A percentile compares a stretch with the other conserved stretches of the same genome.
These are phyloP conservation scores for Umimayanthus chanpuru DNA, from an alignment of 92 coral and sea anemone species.

Conservation along the genomic window DNA sequence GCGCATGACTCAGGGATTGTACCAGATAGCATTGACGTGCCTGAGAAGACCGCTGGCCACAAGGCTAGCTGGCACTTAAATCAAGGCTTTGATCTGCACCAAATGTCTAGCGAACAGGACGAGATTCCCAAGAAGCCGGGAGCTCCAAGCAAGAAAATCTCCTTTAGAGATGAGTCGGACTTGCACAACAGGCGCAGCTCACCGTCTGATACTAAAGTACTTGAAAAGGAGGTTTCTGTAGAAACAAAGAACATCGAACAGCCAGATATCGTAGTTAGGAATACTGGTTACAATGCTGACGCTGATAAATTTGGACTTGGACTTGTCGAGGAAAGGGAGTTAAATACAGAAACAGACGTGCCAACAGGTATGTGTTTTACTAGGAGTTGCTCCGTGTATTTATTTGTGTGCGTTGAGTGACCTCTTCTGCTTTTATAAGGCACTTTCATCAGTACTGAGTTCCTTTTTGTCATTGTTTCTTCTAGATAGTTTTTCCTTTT, in stretches of 20 bases:
- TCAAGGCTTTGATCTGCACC: slow-evolving; percentile 13
- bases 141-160: slow-evolving; percentile 41
- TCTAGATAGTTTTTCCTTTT: no score
- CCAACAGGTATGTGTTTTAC: background rate
- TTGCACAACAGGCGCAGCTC: background rate
- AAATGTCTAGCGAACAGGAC: background rate
- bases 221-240: background rate
- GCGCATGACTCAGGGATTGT: slow-evolving; percentile 63
- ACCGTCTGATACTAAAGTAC: background rate
- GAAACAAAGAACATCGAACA: background rate
- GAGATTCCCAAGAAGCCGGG: slow-evolving; percentile 5
- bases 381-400: background rate
- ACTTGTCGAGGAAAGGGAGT: background rate
- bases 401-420: no score
- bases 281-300: background rate
- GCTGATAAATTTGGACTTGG: background rate
- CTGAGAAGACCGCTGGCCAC: slow-evolving; percentile 34
- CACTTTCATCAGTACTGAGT: no score
- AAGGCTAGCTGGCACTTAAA: slow-evolving; percentile 37
- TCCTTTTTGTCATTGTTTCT: no score
- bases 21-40: slow-evolving; percentile 45
- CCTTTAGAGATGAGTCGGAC: slow-evolving; percentile 54
- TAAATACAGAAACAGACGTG: background rate
- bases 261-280: background rate
- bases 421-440: no score